Evolutionary conservation across 1,140 invertebrate genomes (phyloP), one percentile per base, ranked within the genome.

Genomic region (Lordiphosa mommai): DNA sequence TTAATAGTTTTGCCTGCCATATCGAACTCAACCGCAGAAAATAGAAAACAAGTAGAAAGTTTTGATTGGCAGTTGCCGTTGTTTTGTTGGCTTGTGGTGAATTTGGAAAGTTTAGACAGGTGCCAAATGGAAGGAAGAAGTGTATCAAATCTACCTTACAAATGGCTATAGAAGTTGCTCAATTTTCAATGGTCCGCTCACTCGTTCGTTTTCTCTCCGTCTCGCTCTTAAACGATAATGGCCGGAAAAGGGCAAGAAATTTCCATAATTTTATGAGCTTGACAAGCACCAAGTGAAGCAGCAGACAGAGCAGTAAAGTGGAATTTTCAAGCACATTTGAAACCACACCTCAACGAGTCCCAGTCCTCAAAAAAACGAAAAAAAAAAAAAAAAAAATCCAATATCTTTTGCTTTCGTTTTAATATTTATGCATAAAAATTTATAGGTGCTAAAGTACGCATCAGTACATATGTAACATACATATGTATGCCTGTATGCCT

Each of bases 381-480:
- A n/a, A n/a, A n/a, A n/a, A n/a, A n/a, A n/a, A 10, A 43, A 38
- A 33, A 7, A 29, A 14, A 23, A 14, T 41, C 63, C 17, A 43
- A 2, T 17, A 23, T 27, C 14, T 27, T 13, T 33, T 16, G 17
- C 44, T 33, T 61, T 43, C 51, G 41, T 63, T 82, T 80, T 74
- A 80, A 80, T 74, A 80, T 74, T 79, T 82, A 67, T 82, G 65
- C 76, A 82, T 80, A 74, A 71, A 80, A 80, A 80, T 80, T 73
- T 80, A 80, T 80, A 74, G 74, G 70, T 80, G 74, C 74, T 71
- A 73, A 80, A 70, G 74, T 80, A 69, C 69, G 69, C 70, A 79
- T 61, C 60, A 58, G 74, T 77, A 73, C 69, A 77, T 68, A 76
- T 71, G 61, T 77, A 16, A 37, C 7, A 77, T 63, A 49, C 38